A percentile compares a stretch with the other conserved stretches of the same genome.
These are phyloP conservation scores for Mustela nigripes DNA, from an alignment of 2,113 vertebrate genomes.

Conservation along the genomic window DNA sequence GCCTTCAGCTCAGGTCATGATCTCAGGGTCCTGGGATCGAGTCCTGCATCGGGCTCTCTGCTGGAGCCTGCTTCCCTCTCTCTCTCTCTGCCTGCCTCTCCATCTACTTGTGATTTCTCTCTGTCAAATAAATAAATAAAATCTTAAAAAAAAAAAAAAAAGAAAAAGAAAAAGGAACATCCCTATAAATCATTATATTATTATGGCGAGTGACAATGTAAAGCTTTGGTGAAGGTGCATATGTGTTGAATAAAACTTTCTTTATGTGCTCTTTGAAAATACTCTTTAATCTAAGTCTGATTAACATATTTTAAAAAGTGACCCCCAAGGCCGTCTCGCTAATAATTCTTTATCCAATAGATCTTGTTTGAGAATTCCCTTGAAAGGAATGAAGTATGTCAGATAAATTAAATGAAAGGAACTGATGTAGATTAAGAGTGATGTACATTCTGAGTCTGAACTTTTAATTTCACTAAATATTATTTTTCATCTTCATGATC, in stretches of 20 bases:
- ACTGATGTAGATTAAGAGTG: constrained; percentile 82
- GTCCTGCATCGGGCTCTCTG: too few species aligned
- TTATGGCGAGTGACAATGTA: background rate
- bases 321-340: constrained; percentile 63
- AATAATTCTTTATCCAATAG: constrained; percentile 78
- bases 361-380: constrained; percentile 76
- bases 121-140: too few species aligned
- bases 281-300: constrained; percentile 62
- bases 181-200: constrained; percentile 43
- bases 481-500: constrained; percentile 85
- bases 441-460: constrained; percentile 82
- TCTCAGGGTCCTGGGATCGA: too few species aligned
- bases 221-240: background rate
- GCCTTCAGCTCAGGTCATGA: too few species aligned
- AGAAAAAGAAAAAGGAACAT: background rate
- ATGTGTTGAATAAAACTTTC: constrained; percentile 4
- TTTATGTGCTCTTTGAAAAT: constrained; percentile 62
- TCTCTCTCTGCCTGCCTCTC: too few species aligned
- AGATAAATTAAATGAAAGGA: constrained; percentile 84
- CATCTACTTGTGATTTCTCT: too few species aligned
- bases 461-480: constrained; percentile 89
- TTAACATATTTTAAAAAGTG: constrained; percentile 70
- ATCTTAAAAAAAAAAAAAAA: too few species aligned
- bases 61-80: too few species aligned
- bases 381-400: constrained; percentile 76